Evolutionary conservation across 2,888 invertebrate genomes (phyloP).

Genomic region (Melanostoma scalare): DNA sequence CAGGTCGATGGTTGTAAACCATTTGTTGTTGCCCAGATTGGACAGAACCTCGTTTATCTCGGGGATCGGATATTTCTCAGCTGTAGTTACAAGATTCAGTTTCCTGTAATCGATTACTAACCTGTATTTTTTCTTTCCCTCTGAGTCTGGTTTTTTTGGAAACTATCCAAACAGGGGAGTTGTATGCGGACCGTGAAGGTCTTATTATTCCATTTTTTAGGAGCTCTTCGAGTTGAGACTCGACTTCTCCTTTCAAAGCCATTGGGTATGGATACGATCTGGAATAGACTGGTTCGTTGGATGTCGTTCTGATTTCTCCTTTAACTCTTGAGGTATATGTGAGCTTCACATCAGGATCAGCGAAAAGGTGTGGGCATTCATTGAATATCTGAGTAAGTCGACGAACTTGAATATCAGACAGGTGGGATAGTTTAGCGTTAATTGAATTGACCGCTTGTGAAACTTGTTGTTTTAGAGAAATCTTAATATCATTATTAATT

Average conservation of each 20-base stretch:
- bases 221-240: neutral
- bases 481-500: constrained; percentile 4
- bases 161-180: constrained; percentile 57
- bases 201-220: constrained; percentile 49
- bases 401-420: too few relatives aligned
- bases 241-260: too few relatives aligned
- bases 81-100: constrained; percentile 32
- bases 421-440: neutral
- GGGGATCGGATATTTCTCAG: neutral
- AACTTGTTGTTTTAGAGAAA: constrained; percentile 20
- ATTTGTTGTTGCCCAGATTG: neutral
- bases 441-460: constrained; percentile 5
- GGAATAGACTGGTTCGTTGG: too few relatives aligned
- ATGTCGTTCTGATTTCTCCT: too few relatives aligned
- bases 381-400: too few relatives aligned
- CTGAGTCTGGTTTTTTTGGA: constrained; percentile 32
- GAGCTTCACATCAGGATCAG: too few relatives aligned
- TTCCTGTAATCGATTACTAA: constrained; percentile 39
- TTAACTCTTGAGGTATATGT: too few relatives aligned
- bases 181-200: constrained; percentile 50
- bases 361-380: too few relatives aligned
- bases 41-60: neutral
- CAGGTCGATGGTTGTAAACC: constrained; percentile 12
- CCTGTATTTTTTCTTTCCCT: constrained; percentile 11
- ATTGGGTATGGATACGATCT: too few relatives aligned